Evolutionary conservation across 2,797 vertebrate species (phyloP).

Genomic region (Capromys pilorides): DNA sequence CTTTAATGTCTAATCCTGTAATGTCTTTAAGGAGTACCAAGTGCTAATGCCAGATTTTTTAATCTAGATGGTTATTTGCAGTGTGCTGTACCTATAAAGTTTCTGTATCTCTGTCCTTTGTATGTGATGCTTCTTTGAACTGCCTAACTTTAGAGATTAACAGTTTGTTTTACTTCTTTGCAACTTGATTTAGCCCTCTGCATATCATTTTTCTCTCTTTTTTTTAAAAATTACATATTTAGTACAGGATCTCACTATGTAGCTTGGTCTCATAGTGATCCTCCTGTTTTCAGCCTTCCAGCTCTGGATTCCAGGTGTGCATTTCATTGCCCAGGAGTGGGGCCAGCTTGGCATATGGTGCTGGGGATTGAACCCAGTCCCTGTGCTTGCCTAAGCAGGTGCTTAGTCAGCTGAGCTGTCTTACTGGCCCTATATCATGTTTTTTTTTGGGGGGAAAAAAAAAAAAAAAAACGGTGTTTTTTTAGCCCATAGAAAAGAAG

Average conservation of each 20-base stretch:
- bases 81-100: not conserved
- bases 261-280: no score
- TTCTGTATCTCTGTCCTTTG: not conserved
- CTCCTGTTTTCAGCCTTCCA: no score
- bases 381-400: no score
- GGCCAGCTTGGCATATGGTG: no score
- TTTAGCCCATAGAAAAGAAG: slow-evolving; percentile 18
- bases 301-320: no score
- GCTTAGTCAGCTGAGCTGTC: no score
- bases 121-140: not conserved
- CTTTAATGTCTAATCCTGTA: not conserved
- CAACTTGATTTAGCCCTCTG: not conserved
- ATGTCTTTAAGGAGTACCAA: not conserved
- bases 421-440: no score
- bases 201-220: not conserved
- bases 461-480: not conserved
- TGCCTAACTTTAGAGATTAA: not conserved
- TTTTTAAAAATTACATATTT: no score
- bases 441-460: no score
- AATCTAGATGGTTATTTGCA: not conserved
- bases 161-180: not conserved
- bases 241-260: no score
- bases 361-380: no score
- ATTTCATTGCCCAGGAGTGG: no score
- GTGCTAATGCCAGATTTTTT: not conserved